Evolutionary conservation across 1,140 invertebrate species (phyloP).

Genomic region (Drosophila mayri): DNA sequence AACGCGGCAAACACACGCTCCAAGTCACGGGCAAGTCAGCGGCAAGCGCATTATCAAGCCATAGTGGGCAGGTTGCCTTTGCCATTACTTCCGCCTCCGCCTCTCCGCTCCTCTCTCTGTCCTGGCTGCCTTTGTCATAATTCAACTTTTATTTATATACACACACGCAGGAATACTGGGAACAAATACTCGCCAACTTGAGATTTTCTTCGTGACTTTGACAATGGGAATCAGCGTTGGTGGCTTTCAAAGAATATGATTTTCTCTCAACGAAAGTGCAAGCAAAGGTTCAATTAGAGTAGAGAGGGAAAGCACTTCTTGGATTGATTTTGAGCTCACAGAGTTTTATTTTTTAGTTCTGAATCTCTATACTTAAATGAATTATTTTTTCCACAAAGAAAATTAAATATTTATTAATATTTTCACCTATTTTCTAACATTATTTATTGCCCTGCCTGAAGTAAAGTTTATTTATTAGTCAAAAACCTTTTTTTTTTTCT

Average conservation of each 20-base stretch:
- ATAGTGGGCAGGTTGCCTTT: slow-evolving; percentile 54
- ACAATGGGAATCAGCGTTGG: slow-evolving; percentile 2
- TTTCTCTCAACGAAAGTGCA: not conserved
- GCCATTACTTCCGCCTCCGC: slow-evolving; percentile 1
- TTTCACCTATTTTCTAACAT: too few species aligned
- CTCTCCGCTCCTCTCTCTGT: not conserved
- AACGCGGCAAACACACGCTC: slow-evolving; percentile 32
- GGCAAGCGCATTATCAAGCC: slow-evolving; percentile 73
- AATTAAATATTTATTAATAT: too few species aligned
- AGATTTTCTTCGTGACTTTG: slow-evolving; percentile 17
- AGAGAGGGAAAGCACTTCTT: not conserved
- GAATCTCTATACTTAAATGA: too few species aligned
- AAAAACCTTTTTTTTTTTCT: too few species aligned
- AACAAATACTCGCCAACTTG: not conserved
- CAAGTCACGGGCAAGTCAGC: slow-evolving; percentile 46
- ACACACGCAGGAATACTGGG: slow-evolving; percentile 37
- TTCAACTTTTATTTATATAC: slow-evolving; percentile 77
- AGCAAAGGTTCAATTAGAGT: not conserved
- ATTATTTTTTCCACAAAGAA: too few species aligned
- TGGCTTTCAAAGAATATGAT: not conserved
- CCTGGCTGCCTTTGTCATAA: slow-evolving; percentile 68
- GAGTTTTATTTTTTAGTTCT: too few species aligned
- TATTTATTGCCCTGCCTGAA: not conserved
- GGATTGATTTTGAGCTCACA: too few species aligned
- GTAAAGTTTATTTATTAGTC: not conserved